phyloP scores from a whole-genome alignment of 2,888 invertebrate genomes.

The Cheilosia impressa region DNA sequence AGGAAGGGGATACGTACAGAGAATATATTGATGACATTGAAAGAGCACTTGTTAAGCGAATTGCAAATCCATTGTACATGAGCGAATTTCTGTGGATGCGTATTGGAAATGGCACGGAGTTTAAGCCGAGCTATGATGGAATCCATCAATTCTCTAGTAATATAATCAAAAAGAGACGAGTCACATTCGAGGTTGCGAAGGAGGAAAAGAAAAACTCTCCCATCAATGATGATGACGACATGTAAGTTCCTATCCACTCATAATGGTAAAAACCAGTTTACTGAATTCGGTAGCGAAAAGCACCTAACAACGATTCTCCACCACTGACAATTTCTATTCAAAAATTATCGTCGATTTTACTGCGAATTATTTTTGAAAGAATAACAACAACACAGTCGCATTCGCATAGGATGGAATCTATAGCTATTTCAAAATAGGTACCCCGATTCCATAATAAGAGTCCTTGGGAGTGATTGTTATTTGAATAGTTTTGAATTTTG shows the following conservation, averaged over 20 bases:
- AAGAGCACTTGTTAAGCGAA: conserved; percentile 76
- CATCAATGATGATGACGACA: conserved; percentile 71
- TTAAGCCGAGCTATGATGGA: conserved; percentile 74
- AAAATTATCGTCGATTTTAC: too few relatives aligned
- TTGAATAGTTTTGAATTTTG: too few relatives aligned
- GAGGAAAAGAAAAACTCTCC: conserved; percentile 26
- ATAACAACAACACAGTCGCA: too few relatives aligned
- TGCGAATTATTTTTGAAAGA: too few relatives aligned
- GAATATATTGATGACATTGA: conserved; percentile 77
- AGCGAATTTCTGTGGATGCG: conserved; percentile 74
- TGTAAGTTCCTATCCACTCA: conserved; percentile 64
- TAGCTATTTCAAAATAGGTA: too few relatives aligned
- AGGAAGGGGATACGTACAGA: conserved; percentile 78
- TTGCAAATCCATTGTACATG: conserved; percentile 78
- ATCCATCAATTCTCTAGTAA: conserved; percentile 80
- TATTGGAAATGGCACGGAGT: conserved; percentile 75
- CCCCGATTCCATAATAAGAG: too few relatives aligned
- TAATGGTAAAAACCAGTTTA: too few relatives aligned
- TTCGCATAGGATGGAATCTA: too few relatives aligned
- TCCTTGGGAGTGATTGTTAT: too few relatives aligned
- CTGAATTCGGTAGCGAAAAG: too few relatives aligned
- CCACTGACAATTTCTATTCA: too few relatives aligned
- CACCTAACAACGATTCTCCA: too few relatives aligned
- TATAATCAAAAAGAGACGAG: conserved; percentile 79
- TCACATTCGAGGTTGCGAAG: conserved; percentile 57